A percentile compares a stretch with the other conserved stretches of the same genome.
phyloP scores from a whole-genome alignment of 2,797 vertebrate genomes.

The Etheostoma perlongum region DNA sequence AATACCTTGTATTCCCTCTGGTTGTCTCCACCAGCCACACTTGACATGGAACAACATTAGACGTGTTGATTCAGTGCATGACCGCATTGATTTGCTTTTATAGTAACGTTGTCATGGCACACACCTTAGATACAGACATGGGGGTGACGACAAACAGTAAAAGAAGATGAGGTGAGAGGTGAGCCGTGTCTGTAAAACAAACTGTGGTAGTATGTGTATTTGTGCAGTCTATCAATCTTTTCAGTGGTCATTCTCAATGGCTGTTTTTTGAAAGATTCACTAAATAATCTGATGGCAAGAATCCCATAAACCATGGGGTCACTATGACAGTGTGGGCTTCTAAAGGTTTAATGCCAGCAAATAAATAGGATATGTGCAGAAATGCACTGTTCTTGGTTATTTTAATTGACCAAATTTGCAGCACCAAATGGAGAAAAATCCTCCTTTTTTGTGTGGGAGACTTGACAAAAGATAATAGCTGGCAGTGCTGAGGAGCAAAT shows the following conservation, averaged over 20 bases:
- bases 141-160: constrained; percentile 16
- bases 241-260: constrained; percentile 21
- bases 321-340: constrained; percentile 7
- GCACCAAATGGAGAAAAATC: constrained; percentile 11
- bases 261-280: constrained; percentile 20
- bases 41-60: constrained; percentile 39
- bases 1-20: constrained; percentile 52
- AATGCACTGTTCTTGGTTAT: neutral
- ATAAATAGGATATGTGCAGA: constrained; percentile 19
- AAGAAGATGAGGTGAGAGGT: constrained; percentile 33
- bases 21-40: constrained; percentile 27
- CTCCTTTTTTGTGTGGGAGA: neutral
- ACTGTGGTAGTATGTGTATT: neutral
- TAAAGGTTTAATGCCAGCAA: constrained; percentile 7
- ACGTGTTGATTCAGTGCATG: constrained; percentile 59
- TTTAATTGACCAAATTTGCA: constrained; percentile 10
- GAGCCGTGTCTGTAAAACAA: constrained; percentile 30
- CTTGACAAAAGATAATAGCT: constrained; percentile 47
- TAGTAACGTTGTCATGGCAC: constrained; percentile 31
- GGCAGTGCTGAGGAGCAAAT: constrained; percentile 40
- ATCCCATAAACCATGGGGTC: constrained; percentile 33
- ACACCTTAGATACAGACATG: constrained; percentile 6
- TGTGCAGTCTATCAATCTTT: constrained; percentile 34
- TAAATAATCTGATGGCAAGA: constrained; percentile 21
- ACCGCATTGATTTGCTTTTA: constrained; percentile 51